Conservation (phyloP, 2,797 vertebrate genomes). For the Lepus townsendii region DNA sequence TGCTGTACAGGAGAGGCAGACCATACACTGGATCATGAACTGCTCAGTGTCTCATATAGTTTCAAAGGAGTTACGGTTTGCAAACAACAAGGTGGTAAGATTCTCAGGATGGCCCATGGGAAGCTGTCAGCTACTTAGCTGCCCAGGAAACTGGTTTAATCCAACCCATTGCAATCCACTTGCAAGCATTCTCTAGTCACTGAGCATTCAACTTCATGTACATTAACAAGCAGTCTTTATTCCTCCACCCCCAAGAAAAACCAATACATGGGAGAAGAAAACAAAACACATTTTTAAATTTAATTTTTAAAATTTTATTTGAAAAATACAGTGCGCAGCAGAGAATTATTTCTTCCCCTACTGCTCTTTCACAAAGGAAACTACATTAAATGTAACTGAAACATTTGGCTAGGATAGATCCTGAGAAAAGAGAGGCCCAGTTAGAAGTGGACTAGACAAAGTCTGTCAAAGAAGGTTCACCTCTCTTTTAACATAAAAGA, state of each 20-base stretch:
- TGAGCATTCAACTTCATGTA: background rate
- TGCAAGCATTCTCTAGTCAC: background rate
- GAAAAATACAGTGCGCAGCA: slow-evolving; percentile 91
- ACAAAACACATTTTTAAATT: slow-evolving; percentile 57
- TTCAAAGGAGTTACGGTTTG: background rate
- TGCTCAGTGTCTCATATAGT: background rate
- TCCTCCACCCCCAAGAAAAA: slow-evolving; percentile 30
- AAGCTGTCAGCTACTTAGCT: background rate
- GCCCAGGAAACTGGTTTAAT: background rate
- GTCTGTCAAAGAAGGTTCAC: slow-evolving; percentile 87
- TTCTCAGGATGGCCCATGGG: background rate
- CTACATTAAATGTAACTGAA: slow-evolving; percentile 85
- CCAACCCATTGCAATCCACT: background rate
- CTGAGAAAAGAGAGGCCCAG: slow-evolving; percentile 89
- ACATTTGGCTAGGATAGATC: slow-evolving; percentile 89
- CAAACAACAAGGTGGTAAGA: background rate
- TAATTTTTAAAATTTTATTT: slow-evolving; percentile 88
- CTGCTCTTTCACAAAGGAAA: slow-evolving; percentile 88
- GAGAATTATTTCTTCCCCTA: slow-evolving; percentile 87
- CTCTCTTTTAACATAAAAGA: slow-evolving; percentile 92
- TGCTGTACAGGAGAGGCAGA: background rate
- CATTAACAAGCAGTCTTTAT: background rate
- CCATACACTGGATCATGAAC: no score
- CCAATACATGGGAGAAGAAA: slow-evolving; percentile 71
- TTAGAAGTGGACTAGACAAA: slow-evolving; percentile 87